A percentile compares a stretch with the other conserved stretches of the same genome.
These are phyloP conservation scores for Ctenodactylus gundi DNA, from an alignment of 2,113 vertebrate genomes.

Conservation along the genomic window DNA sequence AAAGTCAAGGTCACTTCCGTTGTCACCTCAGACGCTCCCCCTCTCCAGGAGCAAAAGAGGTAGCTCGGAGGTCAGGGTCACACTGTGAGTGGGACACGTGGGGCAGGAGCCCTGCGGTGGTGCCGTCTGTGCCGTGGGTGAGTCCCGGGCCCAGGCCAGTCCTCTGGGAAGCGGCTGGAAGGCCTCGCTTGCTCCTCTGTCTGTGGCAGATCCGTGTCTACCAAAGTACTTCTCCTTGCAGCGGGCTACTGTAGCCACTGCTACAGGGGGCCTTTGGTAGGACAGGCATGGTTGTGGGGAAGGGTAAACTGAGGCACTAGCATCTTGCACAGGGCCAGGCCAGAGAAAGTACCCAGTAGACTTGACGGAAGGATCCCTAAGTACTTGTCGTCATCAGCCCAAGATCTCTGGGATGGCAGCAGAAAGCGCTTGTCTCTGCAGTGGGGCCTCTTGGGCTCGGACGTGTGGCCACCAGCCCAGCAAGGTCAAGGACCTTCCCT, in stretches of 20 bases:
- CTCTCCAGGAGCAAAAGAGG: neutral
- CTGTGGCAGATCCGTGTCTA: neutral
- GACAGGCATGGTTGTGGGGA: neutral
- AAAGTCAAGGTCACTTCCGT: neutral
- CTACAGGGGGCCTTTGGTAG: neutral
- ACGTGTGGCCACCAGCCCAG: neutral
- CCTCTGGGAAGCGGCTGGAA: neutral
- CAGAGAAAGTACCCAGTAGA: neutral
- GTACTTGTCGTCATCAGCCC: neutral
- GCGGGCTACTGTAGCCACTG: neutral
- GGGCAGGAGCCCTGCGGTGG: neutral
- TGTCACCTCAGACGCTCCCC: neutral
- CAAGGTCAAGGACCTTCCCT: neutral
- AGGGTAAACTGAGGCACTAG: neutral
- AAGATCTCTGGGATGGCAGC: neutral
- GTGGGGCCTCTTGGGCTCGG: neutral
- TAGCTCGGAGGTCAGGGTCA: neutral
- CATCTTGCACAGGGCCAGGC: neutral
- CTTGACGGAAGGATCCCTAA: neutral
- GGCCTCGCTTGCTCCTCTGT: neutral
- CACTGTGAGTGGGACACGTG: neutral
- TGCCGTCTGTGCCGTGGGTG: neutral
- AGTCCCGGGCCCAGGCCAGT: neutral
- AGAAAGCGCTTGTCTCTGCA: fast-evolving
- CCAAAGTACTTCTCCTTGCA: neutral